These are phyloP conservation scores for Hemichromis elongatus DNA, from an alignment of 2,113 vertebrate genomes.

Conservation along the genomic window DNA sequence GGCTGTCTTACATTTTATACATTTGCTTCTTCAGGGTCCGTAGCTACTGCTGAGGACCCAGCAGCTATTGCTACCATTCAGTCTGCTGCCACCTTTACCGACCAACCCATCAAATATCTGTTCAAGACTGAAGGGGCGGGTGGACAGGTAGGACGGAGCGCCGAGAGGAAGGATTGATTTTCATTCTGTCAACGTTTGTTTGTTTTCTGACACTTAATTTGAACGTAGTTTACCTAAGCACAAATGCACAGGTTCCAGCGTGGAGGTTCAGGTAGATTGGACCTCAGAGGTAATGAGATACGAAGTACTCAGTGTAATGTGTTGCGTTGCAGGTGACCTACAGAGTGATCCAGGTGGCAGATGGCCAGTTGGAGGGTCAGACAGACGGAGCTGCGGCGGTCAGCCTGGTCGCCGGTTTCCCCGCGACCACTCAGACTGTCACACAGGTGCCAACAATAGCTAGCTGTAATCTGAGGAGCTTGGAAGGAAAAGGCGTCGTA, in stretches of 20 bases:
- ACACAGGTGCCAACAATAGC: slow-evolving; percentile 76
- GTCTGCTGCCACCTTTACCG: slow-evolving; percentile 85
- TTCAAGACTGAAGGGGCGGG: slow-evolving; percentile 91
- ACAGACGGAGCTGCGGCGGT: slow-evolving; percentile 83
- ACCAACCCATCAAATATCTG: slow-evolving; percentile 90
- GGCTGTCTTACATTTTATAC: background rate
- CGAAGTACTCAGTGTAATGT: background rate
- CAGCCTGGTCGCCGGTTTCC: slow-evolving; percentile 83
- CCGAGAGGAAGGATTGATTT: background rate
- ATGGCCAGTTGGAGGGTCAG: slow-evolving; percentile 88
- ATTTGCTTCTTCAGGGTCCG: slow-evolving; percentile 73
- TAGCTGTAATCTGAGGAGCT: background rate
- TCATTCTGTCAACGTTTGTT: background rate
- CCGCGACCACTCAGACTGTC: slow-evolving; percentile 80
- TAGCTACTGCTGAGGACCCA: slow-evolving; percentile 88
- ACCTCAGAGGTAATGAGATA: background rate
- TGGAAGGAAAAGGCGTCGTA: background rate
- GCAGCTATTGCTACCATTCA: slow-evolving; percentile 90
- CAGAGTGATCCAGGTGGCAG: slow-evolving; percentile 89
- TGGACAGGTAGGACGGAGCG: slow-evolving; percentile 77
- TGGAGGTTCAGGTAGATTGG: background rate
- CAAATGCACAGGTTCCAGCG: background rate
- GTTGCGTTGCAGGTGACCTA: slow-evolving; percentile 82
- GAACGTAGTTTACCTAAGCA: background rate
- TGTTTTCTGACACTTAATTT: background rate